Base-by-base conservation (phyloP, 2,888 invertebrate genomes). In the Plagodis pulveraria region DNA sequence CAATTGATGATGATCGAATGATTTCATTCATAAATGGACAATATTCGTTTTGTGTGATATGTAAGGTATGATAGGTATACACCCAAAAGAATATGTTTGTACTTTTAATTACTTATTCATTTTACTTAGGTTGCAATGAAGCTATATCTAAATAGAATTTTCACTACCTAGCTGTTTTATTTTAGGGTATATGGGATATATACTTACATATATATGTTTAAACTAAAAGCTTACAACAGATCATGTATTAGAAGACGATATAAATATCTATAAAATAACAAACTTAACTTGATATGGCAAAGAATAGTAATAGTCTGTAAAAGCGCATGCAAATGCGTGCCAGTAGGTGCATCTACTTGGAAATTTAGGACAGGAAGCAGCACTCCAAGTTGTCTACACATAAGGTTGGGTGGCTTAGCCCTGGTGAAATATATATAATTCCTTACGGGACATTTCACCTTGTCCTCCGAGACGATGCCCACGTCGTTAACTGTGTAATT, bases 381-480 rank as follows among this genome's bases (percentile, higher is more conserved):
- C 70, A 72, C 71, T 74, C 76, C 73, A 74, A 72, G 71, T 70
- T 65, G 74, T 72, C 73, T 71, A 73, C 70, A 72, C 74, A 73
- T 22, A 81, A 84, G 86, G 84, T 71, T 67, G 63, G 62, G 70
- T 72, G 73, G 71, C 71, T 74, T 73, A 74, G 70, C 74, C 70
- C 74, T 10, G 75, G 65, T 73, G 73, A 67, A 79, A 76, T 72
- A 72, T 72, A 69, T 54, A 65, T 71, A 70, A 73, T 76, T 81
- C 76, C 75, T 80, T 74, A 81, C 75, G 74, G 73, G 77, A 79
- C 72, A 70, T 66, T 77, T 91, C 91, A 92, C 91, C 92, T 93
- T 93, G 82, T 91, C 93, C 72, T 90, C 90, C 69, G 88, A 89
- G 67, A 90, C 86, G 83, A 89, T 91, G 80, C 86, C 89, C 77